Conservation (phyloP, 2,797 vertebrate genomes). For the Acanthis flammea region DNA sequence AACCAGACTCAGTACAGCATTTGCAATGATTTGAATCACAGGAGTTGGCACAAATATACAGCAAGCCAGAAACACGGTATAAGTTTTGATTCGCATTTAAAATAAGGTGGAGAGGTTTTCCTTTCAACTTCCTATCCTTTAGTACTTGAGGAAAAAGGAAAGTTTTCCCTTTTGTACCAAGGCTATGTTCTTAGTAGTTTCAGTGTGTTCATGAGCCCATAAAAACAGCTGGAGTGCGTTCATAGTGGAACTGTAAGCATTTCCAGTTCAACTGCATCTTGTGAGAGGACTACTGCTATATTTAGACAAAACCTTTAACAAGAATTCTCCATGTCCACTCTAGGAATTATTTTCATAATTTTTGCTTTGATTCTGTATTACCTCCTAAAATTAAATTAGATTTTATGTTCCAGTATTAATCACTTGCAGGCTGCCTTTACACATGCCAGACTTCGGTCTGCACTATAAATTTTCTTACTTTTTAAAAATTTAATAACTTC, state of each 20-base stretch:
- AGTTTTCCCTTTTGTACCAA: background rate
- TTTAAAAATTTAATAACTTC: background rate
- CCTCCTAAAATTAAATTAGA: background rate
- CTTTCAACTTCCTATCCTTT: background rate
- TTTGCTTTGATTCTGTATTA: background rate
- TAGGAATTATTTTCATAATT: background rate
- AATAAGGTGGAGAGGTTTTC: background rate
- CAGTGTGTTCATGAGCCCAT: background rate
- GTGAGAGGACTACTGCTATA: background rate
- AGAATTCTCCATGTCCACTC: background rate
- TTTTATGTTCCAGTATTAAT: background rate
- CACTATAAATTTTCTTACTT: background rate
- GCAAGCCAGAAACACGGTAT: background rate
- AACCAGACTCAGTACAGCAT: background rate
- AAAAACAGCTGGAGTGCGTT: background rate
- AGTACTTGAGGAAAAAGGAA: background rate
- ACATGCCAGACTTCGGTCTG: background rate
- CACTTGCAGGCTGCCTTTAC: background rate
- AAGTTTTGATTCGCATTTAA: background rate
- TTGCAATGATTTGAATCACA: background rate
- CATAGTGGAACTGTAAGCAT: background rate
- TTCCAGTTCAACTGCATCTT: background rate
- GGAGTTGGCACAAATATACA: background rate
- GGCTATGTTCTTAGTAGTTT: background rate
- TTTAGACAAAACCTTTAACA: background rate